These are phyloP conservation scores for Geodia barretti DNA, from an alignment of 37 sponge, comb jelly and placozoan species.

Conservation along the genomic window DNA sequence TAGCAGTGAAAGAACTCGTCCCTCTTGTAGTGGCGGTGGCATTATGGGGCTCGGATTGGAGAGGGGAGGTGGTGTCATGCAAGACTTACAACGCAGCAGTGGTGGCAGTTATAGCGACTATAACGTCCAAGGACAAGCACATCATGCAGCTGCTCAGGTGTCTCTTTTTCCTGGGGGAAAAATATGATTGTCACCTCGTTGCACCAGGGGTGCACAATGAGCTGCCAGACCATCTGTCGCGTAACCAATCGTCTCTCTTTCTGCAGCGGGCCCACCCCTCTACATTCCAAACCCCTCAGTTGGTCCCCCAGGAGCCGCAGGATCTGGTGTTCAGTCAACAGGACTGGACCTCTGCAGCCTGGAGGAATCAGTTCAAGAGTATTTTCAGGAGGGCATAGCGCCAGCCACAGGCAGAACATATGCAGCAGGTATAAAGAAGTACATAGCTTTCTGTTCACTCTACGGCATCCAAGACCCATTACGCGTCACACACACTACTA, in stretches of 20 bases:
- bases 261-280: too few relatives aligned
- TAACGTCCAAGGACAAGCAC: not conserved
- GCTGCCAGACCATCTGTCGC: constrained; percentile 48
- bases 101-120: constrained; percentile 4
- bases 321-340: too few relatives aligned
- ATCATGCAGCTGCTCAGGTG: constrained; percentile 34
- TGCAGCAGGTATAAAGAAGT: too few relatives aligned
- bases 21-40: constrained; percentile 39
- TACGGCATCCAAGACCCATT: too few relatives aligned
- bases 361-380: too few relatives aligned
- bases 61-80: not conserved
- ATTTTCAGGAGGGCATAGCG: too few relatives aligned
- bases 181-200: constrained; percentile 1
- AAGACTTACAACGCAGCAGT: constrained; percentile 37
- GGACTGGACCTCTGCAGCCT: too few relatives aligned
- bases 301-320: too few relatives aligned
- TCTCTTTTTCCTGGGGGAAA: constrained; percentile 32
- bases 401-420: too few relatives aligned
- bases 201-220: constrained; percentile 25
- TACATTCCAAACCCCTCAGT: too few relatives aligned
- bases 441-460: too few relatives aligned
- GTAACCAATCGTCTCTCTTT: constrained; percentile 17
- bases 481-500: too few relatives aligned
- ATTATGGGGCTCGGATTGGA: constrained; percentile 24
- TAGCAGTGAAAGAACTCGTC: constrained; percentile 55